phyloP scores from a whole-genome alignment of 1,140 invertebrate species.

The Formica selysi region DNA sequence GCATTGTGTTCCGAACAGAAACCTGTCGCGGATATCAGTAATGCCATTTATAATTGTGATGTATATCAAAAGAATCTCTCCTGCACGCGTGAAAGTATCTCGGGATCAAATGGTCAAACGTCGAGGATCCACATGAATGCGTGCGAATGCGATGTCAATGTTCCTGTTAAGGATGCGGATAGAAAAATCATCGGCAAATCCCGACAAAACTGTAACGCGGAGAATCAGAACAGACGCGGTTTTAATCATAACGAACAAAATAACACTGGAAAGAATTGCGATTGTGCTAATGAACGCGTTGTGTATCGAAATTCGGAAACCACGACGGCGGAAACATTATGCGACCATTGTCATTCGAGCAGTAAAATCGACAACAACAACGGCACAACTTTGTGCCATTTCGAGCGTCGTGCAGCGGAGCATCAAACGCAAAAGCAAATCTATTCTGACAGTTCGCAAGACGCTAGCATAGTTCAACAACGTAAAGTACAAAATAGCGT shows the following conservation, averaged over 20 bases:
- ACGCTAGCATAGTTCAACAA: constrained; percentile 26
- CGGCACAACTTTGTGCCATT: background rate
- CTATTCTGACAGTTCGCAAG: constrained; percentile 38
- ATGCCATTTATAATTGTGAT: background rate
- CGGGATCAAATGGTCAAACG: background rate
- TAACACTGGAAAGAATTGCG: constrained; percentile 51
- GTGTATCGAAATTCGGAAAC: constrained; percentile 58
- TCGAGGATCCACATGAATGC: background rate
- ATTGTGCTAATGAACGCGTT: constrained; percentile 67
- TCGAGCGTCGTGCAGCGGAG: constrained; percentile 23
- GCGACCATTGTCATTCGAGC: constrained; percentile 22
- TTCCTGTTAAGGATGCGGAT: constrained; percentile 13
- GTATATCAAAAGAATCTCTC: constrained; percentile 52
- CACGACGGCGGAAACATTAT: background rate
- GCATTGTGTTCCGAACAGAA: constrained; percentile 36
- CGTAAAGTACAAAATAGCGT: constrained; percentile 67
- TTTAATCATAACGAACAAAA: constrained; percentile 43
- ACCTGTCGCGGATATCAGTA: background rate
- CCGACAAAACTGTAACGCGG: constrained; percentile 47
- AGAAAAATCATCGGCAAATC: constrained; percentile 31
- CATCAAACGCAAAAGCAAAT: constrained; percentile 16
- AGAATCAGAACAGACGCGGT: background rate
- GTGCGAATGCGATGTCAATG: constrained; percentile 42
- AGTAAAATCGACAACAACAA: constrained; percentile 31
- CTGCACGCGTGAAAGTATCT: background rate